These are phyloP conservation scores for Tenualosa thibaudeaui DNA, from an alignment of 2,797 vertebrate species.

Conservation along the genomic window DNA sequence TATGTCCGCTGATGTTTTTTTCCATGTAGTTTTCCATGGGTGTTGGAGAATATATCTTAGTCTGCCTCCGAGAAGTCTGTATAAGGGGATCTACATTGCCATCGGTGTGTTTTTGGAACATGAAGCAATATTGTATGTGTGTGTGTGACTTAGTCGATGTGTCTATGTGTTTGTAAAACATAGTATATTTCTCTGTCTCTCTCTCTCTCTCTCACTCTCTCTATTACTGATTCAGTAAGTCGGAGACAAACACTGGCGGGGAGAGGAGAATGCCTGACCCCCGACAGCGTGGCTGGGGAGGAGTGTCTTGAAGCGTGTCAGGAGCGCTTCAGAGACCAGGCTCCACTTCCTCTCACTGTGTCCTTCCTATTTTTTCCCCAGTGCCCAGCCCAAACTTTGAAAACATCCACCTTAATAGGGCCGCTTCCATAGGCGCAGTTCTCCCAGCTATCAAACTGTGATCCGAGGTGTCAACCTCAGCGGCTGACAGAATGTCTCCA, in stretches of 20 bases:
- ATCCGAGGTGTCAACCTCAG: constrained; percentile 72
- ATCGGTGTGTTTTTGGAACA: neutral
- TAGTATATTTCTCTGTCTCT: neutral
- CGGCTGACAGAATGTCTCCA: constrained; percentile 76
- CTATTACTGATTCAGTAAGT: constrained; percentile 66
- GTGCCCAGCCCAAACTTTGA: constrained; percentile 80
- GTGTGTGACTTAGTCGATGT: no score
- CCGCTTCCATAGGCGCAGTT: constrained; percentile 73
- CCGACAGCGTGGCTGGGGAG: constrained; percentile 68
- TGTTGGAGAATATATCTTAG: neutral
- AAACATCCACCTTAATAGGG: constrained; percentile 82
- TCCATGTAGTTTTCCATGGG: constrained; percentile 56
- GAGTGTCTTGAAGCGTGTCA: constrained; percentile 75
- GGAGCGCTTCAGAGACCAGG: constrained; percentile 69
- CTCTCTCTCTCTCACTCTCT: constrained; percentile 28
- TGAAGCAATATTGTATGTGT: neutral
- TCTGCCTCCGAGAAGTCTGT: neutral
- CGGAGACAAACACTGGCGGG: constrained; percentile 65
- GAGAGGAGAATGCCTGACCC: constrained; percentile 73
- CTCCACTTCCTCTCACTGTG: constrained; percentile 77
- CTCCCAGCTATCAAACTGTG: constrained; percentile 78
- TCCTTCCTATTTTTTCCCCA: constrained; percentile 81
- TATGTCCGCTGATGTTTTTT: constrained; percentile 16
- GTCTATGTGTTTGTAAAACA: neutral
- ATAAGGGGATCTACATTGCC: neutral